Percentiles rank a stretch among this genome's conserved stretches.
These are phyloP conservation scores for Boloria selene DNA, from an alignment of 2,888 invertebrate species.

Conservation along the genomic window DNA sequence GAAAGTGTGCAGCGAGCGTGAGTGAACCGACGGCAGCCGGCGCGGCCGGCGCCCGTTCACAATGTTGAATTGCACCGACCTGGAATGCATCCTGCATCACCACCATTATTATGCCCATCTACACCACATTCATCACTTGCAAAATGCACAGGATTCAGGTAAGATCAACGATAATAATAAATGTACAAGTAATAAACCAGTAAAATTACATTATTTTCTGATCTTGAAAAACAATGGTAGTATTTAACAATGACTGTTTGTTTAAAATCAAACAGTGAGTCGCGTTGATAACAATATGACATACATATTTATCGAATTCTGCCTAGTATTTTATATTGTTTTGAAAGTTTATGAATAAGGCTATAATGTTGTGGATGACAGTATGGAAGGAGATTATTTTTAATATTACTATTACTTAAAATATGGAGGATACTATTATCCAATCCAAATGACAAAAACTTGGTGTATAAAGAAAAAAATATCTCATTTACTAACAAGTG, in stretches of 20 bases:
- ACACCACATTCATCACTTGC: slow-evolving; percentile 86
- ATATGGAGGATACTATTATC: background rate
- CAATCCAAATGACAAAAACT: background rate
- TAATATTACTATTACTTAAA: background rate
- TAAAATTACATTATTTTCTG: slow-evolving; percentile 45
- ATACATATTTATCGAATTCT: slow-evolving; percentile 31
- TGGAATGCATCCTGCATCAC: slow-evolving; percentile 89
- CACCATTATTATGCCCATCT: slow-evolving; percentile 88
- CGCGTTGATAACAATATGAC: slow-evolving; percentile 67
- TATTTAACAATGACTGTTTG: slow-evolving; percentile 68
- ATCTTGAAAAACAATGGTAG: slow-evolving; percentile 58
- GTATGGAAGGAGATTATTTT: too few species aligned
- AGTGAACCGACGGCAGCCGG: slow-evolving; percentile 63
- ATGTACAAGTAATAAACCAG: slow-evolving; percentile 25
- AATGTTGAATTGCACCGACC: slow-evolving; percentile 90
- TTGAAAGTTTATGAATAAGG: background rate
- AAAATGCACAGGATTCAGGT: slow-evolving; percentile 85
- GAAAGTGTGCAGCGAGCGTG: slow-evolving; percentile 78
- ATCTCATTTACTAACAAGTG: slow-evolving; percentile 65
- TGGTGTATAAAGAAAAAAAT: slow-evolving; percentile 45
- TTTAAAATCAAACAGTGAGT: slow-evolving; percentile 61
- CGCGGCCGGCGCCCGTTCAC: slow-evolving; percentile 65
- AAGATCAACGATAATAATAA: slow-evolving; percentile 40
- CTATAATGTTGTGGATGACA: background rate
- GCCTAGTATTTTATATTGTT: slow-evolving; percentile 16